A percentile compares a stretch with the other conserved stretches of the same genome.
Conservation (phyloP, 2,113 vertebrate genomes). For the Gasterosteus nipponicus region DNA sequence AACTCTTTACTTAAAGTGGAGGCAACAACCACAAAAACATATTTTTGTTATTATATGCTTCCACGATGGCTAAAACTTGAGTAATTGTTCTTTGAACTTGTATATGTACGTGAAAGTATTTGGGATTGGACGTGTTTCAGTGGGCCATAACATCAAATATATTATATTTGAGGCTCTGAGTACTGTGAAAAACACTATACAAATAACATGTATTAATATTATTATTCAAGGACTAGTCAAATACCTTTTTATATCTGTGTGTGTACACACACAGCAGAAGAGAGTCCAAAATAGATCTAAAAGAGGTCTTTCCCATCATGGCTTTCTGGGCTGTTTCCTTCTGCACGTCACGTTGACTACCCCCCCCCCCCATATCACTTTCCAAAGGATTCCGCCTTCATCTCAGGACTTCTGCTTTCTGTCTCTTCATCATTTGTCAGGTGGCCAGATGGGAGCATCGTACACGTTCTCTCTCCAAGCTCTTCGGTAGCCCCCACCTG, state of each 20-base stretch:
- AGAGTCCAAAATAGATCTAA: background rate
- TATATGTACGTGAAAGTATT: no score
- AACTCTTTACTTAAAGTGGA: no score
- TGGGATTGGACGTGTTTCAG: no score
- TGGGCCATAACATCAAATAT: no score
- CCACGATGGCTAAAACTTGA: no score
- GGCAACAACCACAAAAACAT: background rate
- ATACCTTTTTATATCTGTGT: no score
- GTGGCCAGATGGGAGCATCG: slow-evolving; percentile 93
- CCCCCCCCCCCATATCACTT: background rate
- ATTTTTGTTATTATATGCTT: background rate
- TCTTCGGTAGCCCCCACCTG: slow-evolving; percentile 82
- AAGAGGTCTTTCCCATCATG: background rate
- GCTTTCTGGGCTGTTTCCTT: background rate
- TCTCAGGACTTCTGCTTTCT: background rate
- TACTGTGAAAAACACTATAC: no score
- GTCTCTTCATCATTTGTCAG: slow-evolving; percentile 67
- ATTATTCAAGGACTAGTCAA: no score
- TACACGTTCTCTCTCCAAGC: slow-evolving; percentile 79
- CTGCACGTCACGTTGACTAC: background rate
- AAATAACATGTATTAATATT: no score
- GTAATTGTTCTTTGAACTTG: no score
- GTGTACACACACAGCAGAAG: no score
- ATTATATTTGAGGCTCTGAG: no score
- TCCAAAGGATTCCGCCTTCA: background rate